Conservation (phyloP, 2,888 invertebrate species). For the Limnephilus rhombicus region DNA sequence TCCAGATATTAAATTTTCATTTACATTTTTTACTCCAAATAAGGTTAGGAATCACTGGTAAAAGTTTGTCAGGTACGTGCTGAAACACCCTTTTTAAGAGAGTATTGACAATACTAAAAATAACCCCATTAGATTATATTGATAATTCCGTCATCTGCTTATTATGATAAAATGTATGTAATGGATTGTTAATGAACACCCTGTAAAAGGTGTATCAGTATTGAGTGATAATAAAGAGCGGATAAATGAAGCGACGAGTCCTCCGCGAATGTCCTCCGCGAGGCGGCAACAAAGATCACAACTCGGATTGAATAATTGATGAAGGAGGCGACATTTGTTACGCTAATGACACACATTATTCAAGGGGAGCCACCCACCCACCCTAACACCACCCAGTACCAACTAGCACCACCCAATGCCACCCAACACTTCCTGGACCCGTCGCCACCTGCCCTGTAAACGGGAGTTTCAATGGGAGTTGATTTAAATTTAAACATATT, state of each 20-base stretch:
- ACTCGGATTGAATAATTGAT: slow-evolving; percentile 34
- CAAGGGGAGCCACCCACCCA: background rate
- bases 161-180: background rate
- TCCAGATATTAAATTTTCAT: too few relatives aligned
- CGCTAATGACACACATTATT: slow-evolving; percentile 25
- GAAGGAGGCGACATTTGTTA: slow-evolving; percentile 13
- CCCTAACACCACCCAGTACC: background rate
- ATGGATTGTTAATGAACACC: background rate
- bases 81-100: too few relatives aligned
- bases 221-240: background rate
- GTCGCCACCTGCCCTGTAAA: background rate
- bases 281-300: slow-evolving; percentile 26
- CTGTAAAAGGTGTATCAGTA: background rate
- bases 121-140: too few relatives aligned
- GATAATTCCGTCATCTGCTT: too few relatives aligned
- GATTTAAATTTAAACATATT: background rate
- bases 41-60: too few relatives aligned
- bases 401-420: background rate
- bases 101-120: too few relatives aligned
- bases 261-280: background rate
- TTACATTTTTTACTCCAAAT: too few relatives aligned
- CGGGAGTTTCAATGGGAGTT: background rate
- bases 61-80: too few relatives aligned
- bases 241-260: background rate
- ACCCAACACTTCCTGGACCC: background rate